These are phyloP conservation scores for Thinocorus orbignyianus DNA, from an alignment of 2,113 vertebrate genomes.

Conservation along the genomic window DNA sequence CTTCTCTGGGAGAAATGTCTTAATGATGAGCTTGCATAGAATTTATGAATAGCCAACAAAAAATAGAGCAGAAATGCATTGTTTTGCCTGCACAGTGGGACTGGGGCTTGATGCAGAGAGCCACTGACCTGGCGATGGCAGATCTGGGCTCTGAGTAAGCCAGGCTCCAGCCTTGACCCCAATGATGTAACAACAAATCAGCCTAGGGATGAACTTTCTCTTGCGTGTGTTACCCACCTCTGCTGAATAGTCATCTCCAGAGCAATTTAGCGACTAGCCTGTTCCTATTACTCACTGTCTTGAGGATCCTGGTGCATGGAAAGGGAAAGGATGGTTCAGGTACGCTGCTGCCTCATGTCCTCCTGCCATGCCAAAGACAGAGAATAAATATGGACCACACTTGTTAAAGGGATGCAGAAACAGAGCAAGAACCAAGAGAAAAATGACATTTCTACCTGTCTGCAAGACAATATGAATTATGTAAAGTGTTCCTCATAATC, in stretches of 20 bases:
- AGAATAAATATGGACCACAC: not conserved
- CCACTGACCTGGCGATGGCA: not conserved
- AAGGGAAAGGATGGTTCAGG: not conserved
- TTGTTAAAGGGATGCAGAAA: not conserved
- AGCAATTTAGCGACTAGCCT: not conserved
- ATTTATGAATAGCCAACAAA: not conserved
- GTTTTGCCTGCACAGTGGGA: accelerated
- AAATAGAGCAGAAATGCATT: not conserved
- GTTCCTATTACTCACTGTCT: not conserved
- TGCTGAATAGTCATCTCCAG: not conserved
- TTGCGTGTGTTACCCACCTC: not conserved
- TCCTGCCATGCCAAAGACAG: not conserved
- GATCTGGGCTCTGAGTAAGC: not conserved
- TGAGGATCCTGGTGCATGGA: not conserved
- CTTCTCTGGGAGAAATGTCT: not conserved
- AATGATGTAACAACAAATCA: not conserved
- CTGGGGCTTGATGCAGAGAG: not conserved
- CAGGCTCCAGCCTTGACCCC: not conserved
- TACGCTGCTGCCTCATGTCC: not conserved
- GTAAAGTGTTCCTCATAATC: not conserved
- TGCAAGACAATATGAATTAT: not conserved
- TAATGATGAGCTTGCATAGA: not conserved
- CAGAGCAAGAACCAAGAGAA: not conserved
- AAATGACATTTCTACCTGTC: not conserved
- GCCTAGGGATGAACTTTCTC: not conserved